phyloP scores from a whole-genome alignment of 2,888 invertebrate genomes.

The Trisateles emortualis region DNA sequence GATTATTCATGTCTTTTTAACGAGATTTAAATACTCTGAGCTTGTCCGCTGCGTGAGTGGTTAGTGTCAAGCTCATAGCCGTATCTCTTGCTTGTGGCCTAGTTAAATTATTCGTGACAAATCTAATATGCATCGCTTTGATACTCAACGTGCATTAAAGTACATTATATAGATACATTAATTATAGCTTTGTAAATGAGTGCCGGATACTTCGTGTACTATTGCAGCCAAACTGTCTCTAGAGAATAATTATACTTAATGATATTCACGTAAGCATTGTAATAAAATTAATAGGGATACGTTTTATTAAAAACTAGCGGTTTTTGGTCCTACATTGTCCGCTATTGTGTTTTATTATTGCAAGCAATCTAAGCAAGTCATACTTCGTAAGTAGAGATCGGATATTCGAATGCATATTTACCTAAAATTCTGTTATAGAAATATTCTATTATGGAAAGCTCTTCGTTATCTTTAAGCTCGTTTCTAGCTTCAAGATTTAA shows the following conservation, averaged over 20 bases:
- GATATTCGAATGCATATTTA: too few species aligned
- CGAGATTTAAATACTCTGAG: too few species aligned
- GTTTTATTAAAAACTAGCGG: not conserved
- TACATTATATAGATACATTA: slow-evolving; percentile 10
- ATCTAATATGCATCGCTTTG: not conserved
- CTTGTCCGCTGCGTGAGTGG: too few species aligned
- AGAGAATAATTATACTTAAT: not conserved
- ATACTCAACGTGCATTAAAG: slow-evolving; percentile 4
- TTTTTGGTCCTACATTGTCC: not conserved
- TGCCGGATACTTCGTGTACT: not conserved
- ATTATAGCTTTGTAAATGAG: slow-evolving; percentile 13
- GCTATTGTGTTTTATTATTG: too few species aligned
- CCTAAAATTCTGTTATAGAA: too few species aligned
- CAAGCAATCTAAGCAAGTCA: too few species aligned
- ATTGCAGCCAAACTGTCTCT: not conserved
- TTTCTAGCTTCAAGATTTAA: too few species aligned
- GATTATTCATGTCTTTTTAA: too few species aligned
- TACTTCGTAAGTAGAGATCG: too few species aligned
- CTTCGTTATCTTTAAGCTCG: too few species aligned
- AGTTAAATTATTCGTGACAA: not conserved
- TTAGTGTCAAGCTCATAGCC: too few species aligned
- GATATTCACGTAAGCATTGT: not conserved
- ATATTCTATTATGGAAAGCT: too few species aligned
- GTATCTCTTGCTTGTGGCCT: not conserved
- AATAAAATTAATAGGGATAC: not conserved